Conservation (phyloP, 2,797 vertebrate species). For the Xiphorhynchus erythropygius region DNA sequence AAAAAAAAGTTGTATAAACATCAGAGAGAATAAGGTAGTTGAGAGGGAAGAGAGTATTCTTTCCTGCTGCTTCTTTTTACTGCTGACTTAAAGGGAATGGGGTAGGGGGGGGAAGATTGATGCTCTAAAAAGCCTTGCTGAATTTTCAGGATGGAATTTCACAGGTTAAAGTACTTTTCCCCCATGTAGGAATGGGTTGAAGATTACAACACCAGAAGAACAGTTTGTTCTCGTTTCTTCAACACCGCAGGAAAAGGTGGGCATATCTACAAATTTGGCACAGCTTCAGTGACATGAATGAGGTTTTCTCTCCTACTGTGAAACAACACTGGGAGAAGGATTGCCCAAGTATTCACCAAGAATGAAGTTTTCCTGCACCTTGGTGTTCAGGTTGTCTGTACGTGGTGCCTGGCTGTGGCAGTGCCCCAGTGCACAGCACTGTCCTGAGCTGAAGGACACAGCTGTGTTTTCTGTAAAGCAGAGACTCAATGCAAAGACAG, state of each 20-base stretch:
- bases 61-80: background rate
- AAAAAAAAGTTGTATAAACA: background rate
- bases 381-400: background rate
- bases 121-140: background rate
- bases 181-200: constrained; percentile 84
- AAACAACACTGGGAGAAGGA: background rate
- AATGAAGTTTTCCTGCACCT: background rate
- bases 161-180: background rate
- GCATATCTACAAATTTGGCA: background rate
- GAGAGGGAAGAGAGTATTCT: background rate
- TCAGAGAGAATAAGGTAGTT: background rate
- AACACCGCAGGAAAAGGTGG: constrained; percentile 91
- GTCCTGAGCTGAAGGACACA: background rate
- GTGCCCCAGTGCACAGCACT: background rate
- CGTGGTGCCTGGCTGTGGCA: background rate
- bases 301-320: background rate
- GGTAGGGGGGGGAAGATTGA: background rate
- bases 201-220: constrained; percentile 94
- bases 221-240: constrained; percentile 90
- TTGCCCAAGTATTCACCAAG: background rate
- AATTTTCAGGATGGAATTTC: background rate
- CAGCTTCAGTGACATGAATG: background rate
- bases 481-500: background rate
- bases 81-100: background rate
- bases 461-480: background rate